These are phyloP conservation scores for Ochropleura leucogaster DNA, from an alignment of 2,888 invertebrate genomes.

Conservation along the genomic window DNA sequence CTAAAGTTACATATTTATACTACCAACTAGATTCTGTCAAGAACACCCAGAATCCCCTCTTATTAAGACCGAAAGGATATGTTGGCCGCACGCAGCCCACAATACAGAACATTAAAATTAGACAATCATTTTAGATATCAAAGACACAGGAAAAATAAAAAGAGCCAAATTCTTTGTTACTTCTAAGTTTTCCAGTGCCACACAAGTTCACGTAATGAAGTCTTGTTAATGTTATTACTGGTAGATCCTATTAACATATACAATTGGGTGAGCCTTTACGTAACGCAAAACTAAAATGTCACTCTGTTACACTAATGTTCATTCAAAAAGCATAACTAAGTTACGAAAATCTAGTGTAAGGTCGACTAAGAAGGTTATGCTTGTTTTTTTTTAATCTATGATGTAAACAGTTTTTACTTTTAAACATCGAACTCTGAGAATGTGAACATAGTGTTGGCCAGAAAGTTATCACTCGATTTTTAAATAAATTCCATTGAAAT, in stretches of 20 bases:
- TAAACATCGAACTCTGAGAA: slow-evolving; percentile 21
- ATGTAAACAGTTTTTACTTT: neutral
- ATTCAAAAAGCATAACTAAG: slow-evolving; percentile 50
- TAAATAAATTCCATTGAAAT: neutral
- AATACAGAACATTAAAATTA: neutral
- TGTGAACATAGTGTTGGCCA: neutral
- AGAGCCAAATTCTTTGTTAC: slow-evolving; percentile 25
- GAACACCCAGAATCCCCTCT: neutral
- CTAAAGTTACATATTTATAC: neutral
- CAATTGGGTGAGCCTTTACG: slow-evolving; percentile 73
- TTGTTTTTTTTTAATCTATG: neutral
- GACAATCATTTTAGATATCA: neutral
- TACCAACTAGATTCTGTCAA: neutral
- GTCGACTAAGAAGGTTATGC: slow-evolving; percentile 30
- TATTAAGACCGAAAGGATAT: neutral
- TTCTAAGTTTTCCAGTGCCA: slow-evolving; percentile 47
- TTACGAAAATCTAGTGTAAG: slow-evolving; percentile 55
- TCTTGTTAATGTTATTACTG: slow-evolving; percentile 77
- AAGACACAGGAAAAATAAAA: neutral
- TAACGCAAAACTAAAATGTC: slow-evolving; percentile 65
- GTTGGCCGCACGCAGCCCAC: too few species aligned
- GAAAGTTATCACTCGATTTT: slow-evolving; percentile 2
- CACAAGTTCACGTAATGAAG: slow-evolving; percentile 59
- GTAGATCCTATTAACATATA: slow-evolving; percentile 75
- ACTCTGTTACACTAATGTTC: slow-evolving; percentile 16